Conservation (phyloP, 2,113 vertebrate species). For the Cyrtonyx montezumae region DNA sequence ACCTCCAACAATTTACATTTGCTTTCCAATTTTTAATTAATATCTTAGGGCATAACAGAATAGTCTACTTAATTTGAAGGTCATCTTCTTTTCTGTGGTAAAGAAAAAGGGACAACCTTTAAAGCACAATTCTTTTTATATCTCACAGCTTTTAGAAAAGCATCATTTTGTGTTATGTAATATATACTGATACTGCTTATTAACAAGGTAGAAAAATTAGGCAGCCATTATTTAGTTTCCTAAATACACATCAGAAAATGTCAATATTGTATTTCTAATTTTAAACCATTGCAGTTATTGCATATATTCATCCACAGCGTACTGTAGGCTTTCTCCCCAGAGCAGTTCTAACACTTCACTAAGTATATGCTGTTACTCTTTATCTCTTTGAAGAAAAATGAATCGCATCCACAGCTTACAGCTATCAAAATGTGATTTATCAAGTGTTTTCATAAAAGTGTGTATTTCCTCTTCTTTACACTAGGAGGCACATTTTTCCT, state of each 20-base stretch:
- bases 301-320: slow-evolving; percentile 20
- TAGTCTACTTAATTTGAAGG: not conserved
- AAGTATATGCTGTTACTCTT: slow-evolving; percentile 60
- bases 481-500: slow-evolving; percentile 77
- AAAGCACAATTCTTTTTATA: not conserved
- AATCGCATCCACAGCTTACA: slow-evolving; percentile 62
- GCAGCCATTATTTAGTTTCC: slow-evolving; percentile 29
- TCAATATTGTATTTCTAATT: slow-evolving; percentile 49
- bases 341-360: slow-evolving; percentile 34
- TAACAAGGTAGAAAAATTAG: slow-evolving; percentile 31
- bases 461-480: slow-evolving; percentile 63
- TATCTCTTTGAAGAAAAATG: slow-evolving; percentile 63
- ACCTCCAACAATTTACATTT: not conserved
- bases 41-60: not conserved
- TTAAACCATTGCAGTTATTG: slow-evolving; percentile 33
- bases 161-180: not conserved
- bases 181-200: not conserved
- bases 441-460: slow-evolving; percentile 23
- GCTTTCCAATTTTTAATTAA: not conserved
- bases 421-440: slow-evolving; percentile 56
- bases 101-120: not conserved
- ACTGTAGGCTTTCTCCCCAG: slow-evolving; percentile 16
- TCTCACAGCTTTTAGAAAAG: not conserved
- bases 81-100: not conserved
- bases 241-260: not conserved